Evolutionary conservation across 2,797 vertebrate species (phyloP).

Genomic region (Clarias platycephalus): DNA sequence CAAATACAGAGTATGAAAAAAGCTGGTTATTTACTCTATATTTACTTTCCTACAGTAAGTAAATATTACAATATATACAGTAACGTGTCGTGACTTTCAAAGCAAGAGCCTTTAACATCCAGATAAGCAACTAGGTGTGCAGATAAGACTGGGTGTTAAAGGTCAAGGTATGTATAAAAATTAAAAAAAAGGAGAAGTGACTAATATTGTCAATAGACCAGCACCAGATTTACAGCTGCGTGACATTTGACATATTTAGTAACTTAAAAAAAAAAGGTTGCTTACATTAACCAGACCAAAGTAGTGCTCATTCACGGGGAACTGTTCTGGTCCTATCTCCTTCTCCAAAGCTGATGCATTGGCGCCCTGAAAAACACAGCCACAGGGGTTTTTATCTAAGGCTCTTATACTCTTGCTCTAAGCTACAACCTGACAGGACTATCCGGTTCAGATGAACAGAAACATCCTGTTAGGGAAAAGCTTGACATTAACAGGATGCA

Average conservation of each 20-base stretch:
- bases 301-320: slow-evolving; percentile 98
- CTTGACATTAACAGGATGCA: slow-evolving; percentile 34
- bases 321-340: slow-evolving; percentile 99
- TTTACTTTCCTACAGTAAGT: slow-evolving; percentile 17
- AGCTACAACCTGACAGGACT: slow-evolving; percentile 26
- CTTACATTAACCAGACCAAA: slow-evolving; percentile 98
- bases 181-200: background rate
- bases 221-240: background rate
- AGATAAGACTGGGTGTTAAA: slow-evolving; percentile 14
- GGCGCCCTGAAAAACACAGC: slow-evolving; percentile 81
- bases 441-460: background rate
- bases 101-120: background rate
- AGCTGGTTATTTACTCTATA: background rate
- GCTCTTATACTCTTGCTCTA: background rate
- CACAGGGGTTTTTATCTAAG: slow-evolving; percentile 24
- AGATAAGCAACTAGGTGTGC: slow-evolving; percentile 17
- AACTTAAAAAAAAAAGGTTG: slow-evolving; percentile 55
- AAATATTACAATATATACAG: background rate
- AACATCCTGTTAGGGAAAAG: slow-evolving; percentile 45
- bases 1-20: slow-evolving; percentile 8
- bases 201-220: background rate
- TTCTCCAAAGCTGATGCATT: slow-evolving; percentile 99
- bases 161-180: background rate
- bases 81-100: background rate
- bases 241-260: background rate